Evolutionary conservation across 2,888 invertebrate genomes (phyloP), one percentile per base, ranked within the genome.

Genomic region (Orthonychiurus folsomi): DNA sequence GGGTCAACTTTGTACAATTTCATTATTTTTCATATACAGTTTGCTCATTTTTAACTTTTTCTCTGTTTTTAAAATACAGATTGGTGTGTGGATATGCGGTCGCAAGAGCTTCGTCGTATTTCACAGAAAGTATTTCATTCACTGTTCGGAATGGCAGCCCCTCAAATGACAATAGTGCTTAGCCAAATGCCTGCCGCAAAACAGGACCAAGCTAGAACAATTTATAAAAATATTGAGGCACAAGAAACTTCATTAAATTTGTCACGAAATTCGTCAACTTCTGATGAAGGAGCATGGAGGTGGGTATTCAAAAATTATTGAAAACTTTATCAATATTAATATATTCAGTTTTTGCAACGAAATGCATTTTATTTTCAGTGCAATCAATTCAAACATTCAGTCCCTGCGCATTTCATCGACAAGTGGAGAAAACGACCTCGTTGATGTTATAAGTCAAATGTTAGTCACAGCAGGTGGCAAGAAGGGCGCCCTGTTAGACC

Each of bases 121-220:
- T 68, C 69, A n/a, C 71, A 71, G 53, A 71, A 72, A 67, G 72
- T 72, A 15, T 70, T 72, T 61, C 67, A 69, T 56, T 67, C 72
- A 3, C 53, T 72, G 23, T 72, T 71, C 54, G 71, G 69, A 26
- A 72, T 72, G 72, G 71, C 71, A 47, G 72, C 72, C 1, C 72
- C 72, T n/a, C 72, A 72, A 66, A 71, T 72, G 71, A 71, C 72
- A 1, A 27, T 69, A 2, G 69, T 72, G 23, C 63, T 72, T 52
- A 65, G 70, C 47, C 68, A 71, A 37, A 63, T 72, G 63, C 53
- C 69, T 23, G 66, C 69, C 3, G 65, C 67, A 20, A 72, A 71
- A 28, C 72, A 72, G 63, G 72, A 72, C 63, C 69, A 70, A 59
- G 72, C 72, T 15, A 71, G 70, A 59, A 50, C 63, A 27, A 72